phyloP scores from a whole-genome alignment of 2,888 invertebrate genomes.

The Lypha dubia region DNA sequence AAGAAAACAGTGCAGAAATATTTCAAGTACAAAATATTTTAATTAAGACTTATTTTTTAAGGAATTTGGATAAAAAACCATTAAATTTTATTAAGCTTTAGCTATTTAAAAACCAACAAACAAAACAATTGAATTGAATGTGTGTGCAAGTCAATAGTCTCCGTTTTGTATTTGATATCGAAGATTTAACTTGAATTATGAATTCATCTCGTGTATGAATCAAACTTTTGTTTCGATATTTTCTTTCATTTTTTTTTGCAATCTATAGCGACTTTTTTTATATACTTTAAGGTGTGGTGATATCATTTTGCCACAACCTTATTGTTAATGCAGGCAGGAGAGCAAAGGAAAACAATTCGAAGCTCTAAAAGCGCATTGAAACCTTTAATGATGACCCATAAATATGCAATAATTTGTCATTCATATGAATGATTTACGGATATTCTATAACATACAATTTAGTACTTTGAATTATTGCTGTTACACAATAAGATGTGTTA shows the following conservation, averaged over 20 bases:
- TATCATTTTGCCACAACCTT: slow-evolving; percentile 59
- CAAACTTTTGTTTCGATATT: slow-evolving; percentile 35
- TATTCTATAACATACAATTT: background rate
- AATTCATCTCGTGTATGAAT: slow-evolving; percentile 67
- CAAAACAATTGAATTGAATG: background rate
- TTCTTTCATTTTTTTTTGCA: slow-evolving; percentile 19
- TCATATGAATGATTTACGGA: slow-evolving; percentile 20
- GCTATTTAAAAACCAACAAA: background rate
- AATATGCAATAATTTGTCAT: slow-evolving; percentile 35
- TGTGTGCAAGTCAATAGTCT: slow-evolving; percentile 40
- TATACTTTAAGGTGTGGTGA: slow-evolving; percentile 62
- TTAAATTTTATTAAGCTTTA: background rate
- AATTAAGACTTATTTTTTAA: background rate
- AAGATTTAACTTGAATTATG: slow-evolving; percentile 48
- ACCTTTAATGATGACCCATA: slow-evolving; percentile 60
- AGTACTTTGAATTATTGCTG: slow-evolving; percentile 24
- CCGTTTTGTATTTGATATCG: background rate
- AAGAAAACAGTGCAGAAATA: too few species aligned
- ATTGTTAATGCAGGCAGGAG: slow-evolving; percentile 12
- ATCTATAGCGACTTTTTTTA: background rate
- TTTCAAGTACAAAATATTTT: background rate
- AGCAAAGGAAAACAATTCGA: too few species aligned
- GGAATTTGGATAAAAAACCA: background rate
- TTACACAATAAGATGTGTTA: slow-evolving; percentile 46
- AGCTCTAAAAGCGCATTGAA: background rate